Evolutionary conservation across 2,888 invertebrate genomes (phyloP).

Genomic region (Gandaritis pyraliata): DNA sequence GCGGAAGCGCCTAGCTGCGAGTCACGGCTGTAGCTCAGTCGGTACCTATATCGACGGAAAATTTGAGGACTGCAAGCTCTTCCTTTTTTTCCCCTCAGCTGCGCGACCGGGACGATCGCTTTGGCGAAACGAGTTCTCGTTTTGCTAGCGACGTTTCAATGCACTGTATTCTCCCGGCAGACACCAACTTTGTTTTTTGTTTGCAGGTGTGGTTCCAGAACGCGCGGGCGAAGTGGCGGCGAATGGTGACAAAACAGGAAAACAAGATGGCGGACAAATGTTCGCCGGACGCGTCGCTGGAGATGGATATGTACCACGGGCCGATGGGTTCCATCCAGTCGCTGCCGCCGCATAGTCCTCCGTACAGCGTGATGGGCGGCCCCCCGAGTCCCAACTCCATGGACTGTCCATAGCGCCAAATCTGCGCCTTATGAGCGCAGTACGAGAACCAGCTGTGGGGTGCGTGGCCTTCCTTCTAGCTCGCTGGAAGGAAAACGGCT

Average conservation of each 20-base stretch:
- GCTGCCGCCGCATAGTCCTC: slow-evolving; percentile 88
- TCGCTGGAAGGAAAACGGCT: slow-evolving; percentile 12
- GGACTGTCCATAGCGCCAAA: slow-evolving; percentile 88
- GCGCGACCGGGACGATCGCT: slow-evolving; percentile 55
- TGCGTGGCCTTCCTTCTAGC: slow-evolving; percentile 29
- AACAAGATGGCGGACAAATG: slow-evolving; percentile 89
- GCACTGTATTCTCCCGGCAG: slow-evolving; percentile 53
- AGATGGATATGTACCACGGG: slow-evolving; percentile 86
- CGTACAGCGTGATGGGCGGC: slow-evolving; percentile 87
- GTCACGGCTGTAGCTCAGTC: background rate
- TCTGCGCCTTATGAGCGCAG: slow-evolving; percentile 74
- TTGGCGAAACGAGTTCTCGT: slow-evolving; percentile 56
- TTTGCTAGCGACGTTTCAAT: slow-evolving; percentile 56
- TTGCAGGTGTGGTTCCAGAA: slow-evolving; percentile 98
- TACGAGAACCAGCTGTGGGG: slow-evolving; percentile 32
- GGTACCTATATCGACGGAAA: slow-evolving; percentile 37
- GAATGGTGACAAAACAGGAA: slow-evolving; percentile 93
- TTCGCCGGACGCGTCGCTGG: slow-evolving; percentile 86
- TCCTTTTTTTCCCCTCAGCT: slow-evolving; percentile 45
- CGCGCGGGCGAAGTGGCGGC: slow-evolving; percentile 96
- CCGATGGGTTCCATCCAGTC: slow-evolving; percentile 87
- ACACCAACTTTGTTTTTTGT: slow-evolving; percentile 65
- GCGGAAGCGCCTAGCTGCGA: background rate
- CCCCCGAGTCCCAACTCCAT: slow-evolving; percentile 89
- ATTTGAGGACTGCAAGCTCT: slow-evolving; percentile 43